phyloP scores from a whole-genome alignment of 2,797 vertebrate genomes.

The Alauda arvensis region DNA sequence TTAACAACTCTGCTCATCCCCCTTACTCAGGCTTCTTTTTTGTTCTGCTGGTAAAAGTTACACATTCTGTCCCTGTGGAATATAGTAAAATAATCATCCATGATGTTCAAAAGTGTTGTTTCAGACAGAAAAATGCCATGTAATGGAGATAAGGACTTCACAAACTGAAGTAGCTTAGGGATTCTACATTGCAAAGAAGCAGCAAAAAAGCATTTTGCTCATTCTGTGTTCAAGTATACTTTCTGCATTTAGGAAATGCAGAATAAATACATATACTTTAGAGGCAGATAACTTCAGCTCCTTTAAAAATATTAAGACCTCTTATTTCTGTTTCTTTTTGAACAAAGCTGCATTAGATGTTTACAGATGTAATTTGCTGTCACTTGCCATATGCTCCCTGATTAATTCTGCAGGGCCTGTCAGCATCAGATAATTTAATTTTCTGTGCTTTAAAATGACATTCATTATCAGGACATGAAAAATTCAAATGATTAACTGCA shows the following conservation, averaged over 20 bases:
- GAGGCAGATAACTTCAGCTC: neutral
- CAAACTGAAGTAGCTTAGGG: neutral
- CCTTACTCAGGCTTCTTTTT: neutral
- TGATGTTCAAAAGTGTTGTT: neutral
- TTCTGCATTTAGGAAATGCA: neutral
- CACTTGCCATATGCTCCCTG: constrained; percentile 70
- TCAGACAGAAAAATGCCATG: neutral
- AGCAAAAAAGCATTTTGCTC: neutral
- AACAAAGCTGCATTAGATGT: constrained; percentile 65
- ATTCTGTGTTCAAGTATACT: neutral
- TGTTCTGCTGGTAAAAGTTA: neutral
- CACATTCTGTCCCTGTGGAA: neutral
- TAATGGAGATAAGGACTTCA: neutral
- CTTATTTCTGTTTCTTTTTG: constrained; percentile 23
- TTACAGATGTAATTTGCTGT: constrained; percentile 68
- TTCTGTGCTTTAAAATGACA: constrained; percentile 67
- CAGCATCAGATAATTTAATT: constrained; percentile 70
- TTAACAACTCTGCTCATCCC: neutral
- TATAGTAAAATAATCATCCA: neutral
- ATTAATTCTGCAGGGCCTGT: constrained; percentile 69
- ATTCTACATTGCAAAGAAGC: neutral
- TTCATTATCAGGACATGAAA: constrained; percentile 64
- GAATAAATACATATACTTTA: no score
- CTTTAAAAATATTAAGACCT: constrained; percentile 8
- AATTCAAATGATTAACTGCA: constrained; percentile 62